Evolutionary conservation across 2,113 vertebrate genomes (phyloP).

Genomic region (Mystacornis crossleyi): DNA sequence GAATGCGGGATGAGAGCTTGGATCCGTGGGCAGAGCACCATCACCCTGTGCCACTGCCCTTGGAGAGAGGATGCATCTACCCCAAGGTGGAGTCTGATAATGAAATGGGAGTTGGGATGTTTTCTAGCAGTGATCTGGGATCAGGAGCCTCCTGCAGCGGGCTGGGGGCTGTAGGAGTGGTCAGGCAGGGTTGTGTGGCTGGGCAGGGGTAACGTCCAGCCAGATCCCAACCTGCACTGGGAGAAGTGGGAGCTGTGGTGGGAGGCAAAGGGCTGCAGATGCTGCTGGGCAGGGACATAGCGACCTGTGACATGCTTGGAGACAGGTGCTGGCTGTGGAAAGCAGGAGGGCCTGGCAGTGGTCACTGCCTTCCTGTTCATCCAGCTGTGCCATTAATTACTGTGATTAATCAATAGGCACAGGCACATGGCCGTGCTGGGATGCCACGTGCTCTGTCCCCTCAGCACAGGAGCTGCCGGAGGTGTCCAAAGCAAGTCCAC

Average conservation of each 20-base stretch:
- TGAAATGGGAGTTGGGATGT: not conserved
- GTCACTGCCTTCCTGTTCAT: not conserved
- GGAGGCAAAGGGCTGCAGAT: not conserved
- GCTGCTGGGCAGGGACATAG: not conserved
- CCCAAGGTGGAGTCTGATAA: not conserved
- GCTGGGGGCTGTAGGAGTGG: not conserved
- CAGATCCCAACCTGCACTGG: not conserved
- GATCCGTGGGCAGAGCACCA: fast-evolving
- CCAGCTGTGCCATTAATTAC: not conserved
- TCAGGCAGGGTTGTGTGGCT: fast-evolving
- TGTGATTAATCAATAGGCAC: not conserved
- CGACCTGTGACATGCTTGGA: not conserved
- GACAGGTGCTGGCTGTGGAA: not conserved
- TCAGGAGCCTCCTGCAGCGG: not conserved
- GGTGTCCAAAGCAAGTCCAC: fast-evolving
- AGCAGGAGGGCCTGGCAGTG: not conserved
- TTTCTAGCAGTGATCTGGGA: not conserved
- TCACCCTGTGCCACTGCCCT: fast-evolving
- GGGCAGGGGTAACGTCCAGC: not conserved
- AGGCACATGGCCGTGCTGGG: not conserved
- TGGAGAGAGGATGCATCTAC: not conserved
- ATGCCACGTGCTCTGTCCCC: not conserved
- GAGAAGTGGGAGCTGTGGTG: not conserved
- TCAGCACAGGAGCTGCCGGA: not conserved
- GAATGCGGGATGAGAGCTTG: not conserved